Base-by-base conservation (phyloP, 2,888 invertebrate species). In the Platynereis dumerilii region DNA sequence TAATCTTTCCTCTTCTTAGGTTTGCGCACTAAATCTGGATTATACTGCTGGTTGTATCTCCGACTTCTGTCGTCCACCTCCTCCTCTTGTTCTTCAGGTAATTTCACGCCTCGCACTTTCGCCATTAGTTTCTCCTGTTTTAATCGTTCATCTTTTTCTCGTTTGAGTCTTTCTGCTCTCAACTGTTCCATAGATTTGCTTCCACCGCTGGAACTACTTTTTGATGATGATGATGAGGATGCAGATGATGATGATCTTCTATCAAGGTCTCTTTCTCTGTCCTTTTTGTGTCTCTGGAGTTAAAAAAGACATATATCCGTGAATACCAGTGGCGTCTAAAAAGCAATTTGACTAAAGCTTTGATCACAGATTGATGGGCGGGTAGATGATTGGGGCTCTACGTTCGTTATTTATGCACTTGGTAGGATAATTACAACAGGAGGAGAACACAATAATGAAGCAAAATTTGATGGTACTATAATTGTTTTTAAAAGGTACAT, bases 11-110 rank as follows among this genome's bases (percentile, higher is more conserved):
- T 42, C 10, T 65, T 27, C 53, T 52, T 67, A 1, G 24, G 44
- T 17, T 54, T 67, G 7, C 34, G 56, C 45, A 66, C 65, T 63
- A 87, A 75, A 55, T 86, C 85, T 34, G 98, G 98, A 87, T 96
- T 97, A 83, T 95, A 98, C 83, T 97, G 96, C 1, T 95, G 95
- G 86, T 96, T 96, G 81, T 98, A 98, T 85, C 92, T 92, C 77
- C 92, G 91, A 72, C 89, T 87, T 28, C 90, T 83, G 17, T 83
- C 83, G 59, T 76, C 74, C 20, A 67, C 29, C 7, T 7, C 60
- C 24, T 74, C 68, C 26, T 69, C 69, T 2, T 69, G 66, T 2
- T 65, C 58, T 5, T 39, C 57, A 15, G 65, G 65, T 0, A 56
- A 28, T 48, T 66, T 66, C n/a, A 76, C 87, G n/a, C 89, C 89